phyloP scores from a whole-genome alignment of 2,797 vertebrate species.

The Cryptoblepharus egeriae region DNA sequence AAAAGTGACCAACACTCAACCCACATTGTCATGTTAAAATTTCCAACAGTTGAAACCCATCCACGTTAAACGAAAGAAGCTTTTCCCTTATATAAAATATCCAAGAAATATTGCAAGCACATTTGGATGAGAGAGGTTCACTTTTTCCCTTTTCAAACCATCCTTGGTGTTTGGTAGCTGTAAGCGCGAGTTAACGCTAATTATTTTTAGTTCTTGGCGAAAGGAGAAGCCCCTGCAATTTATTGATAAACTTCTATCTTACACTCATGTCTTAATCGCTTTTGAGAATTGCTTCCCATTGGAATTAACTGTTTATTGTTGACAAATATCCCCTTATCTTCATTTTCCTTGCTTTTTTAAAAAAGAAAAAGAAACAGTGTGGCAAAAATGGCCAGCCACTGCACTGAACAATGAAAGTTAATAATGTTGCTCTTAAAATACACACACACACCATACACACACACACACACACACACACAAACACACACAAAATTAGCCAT shows the following conservation, averaged over 20 bases:
- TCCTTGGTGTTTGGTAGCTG: conserved; percentile 38
- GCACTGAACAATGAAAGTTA: conserved; percentile 55
- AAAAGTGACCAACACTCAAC: neutral
- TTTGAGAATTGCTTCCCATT: conserved; percentile 58
- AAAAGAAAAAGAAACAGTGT: conserved; percentile 34
- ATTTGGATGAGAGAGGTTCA: neutral
- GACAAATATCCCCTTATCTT: conserved; percentile 64
- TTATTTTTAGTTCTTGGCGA: conserved; percentile 53
- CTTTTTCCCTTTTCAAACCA: conserved; percentile 12
- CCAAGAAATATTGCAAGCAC: neutral
- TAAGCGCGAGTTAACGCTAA: conserved; percentile 43
- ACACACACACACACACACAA: too few relatives aligned
- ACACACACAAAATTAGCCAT: conserved; percentile 58
- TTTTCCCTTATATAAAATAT: conserved; percentile 23
- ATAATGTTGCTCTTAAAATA: conserved; percentile 44
- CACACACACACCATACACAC: neutral
- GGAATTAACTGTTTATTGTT: conserved; percentile 60
- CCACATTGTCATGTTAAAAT: neutral
- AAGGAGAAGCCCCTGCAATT: conserved; percentile 57
- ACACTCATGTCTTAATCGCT: conserved; percentile 62
- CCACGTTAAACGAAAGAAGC: neutral
- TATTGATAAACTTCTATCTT: conserved; percentile 66
- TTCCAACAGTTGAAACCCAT: neutral
- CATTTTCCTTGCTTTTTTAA: conserved; percentile 48
- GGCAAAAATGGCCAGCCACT: conserved; percentile 53